Conservation (phyloP, 2,888 invertebrate species). For the Cerastoderma edule region DNA sequence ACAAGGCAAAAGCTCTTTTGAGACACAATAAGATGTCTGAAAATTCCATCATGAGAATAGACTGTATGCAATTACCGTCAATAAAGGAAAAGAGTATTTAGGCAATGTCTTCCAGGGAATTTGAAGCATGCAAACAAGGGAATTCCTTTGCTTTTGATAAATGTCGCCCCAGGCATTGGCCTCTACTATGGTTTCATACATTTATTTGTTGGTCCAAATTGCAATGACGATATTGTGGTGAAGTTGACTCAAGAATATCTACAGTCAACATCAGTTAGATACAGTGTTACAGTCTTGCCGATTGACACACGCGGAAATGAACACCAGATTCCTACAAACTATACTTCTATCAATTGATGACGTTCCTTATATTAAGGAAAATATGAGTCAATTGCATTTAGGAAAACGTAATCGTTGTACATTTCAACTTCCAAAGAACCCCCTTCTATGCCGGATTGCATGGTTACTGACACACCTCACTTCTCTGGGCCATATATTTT, state of each 20-base stretch:
- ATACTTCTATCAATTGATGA: background rate
- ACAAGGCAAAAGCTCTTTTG: background rate
- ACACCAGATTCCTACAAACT: background rate
- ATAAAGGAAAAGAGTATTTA: background rate
- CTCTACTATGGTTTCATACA: constrained; percentile 7
- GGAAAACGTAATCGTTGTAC: background rate
- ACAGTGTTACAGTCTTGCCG: background rate
- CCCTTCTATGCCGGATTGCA: constrained; percentile 1
- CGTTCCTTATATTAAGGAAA: background rate
- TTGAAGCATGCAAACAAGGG: constrained; percentile 4
- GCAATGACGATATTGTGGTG: background rate
- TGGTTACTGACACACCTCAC: background rate
- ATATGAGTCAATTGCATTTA: background rate
- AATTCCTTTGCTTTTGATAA: background rate
- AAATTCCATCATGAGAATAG: background rate
- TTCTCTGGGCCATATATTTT: constrained; percentile 4
- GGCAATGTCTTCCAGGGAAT: background rate
- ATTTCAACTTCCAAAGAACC: background rate
- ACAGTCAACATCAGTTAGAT: background rate
- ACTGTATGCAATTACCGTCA: background rate
- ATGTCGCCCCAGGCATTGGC: constrained; percentile 6
- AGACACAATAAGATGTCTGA: background rate
- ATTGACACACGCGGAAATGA: background rate
- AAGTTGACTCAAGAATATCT: background rate
- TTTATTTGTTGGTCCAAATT: background rate